Percentiles rank a stretch among this genome's conserved stretches.
These are phyloP conservation scores for mouse (Mus musculus) DNA, from an alignment of 2,113 vertebrate genomes.

Conservation along the genomic window DNA sequence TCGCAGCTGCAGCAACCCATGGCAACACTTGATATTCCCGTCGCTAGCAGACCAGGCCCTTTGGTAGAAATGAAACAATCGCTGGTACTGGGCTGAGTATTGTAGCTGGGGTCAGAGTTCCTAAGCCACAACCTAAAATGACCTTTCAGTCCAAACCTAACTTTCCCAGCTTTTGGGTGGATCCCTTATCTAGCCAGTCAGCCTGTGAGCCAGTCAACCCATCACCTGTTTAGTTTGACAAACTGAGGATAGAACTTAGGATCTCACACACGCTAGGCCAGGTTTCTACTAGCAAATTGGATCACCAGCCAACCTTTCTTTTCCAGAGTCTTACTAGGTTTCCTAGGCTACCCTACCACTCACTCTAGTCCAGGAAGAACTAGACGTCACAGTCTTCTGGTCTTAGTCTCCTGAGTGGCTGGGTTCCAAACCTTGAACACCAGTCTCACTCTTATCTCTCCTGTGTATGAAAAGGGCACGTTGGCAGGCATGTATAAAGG, in stretches of 20 bases:
- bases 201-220: not conserved
- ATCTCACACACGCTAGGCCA: not conserved
- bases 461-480: not conserved
- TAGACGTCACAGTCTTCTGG: not conserved
- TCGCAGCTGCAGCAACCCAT: slow-evolving; percentile 85
- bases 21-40: slow-evolving; percentile 85
- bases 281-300: not conserved
- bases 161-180: slow-evolving; percentile 24
- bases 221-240: not conserved
- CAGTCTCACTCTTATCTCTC: no score
- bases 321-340: not conserved
- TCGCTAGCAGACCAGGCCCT: slow-evolving; percentile 77
- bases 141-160: not conserved
- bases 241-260: not conserved
- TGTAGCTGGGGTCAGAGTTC: slow-evolving; percentile 71
- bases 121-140: slow-evolving; percentile 61
- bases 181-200: slow-evolving; percentile 28
- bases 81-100: slow-evolving; percentile 37
- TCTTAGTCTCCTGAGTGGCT: not conserved
- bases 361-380: not conserved
- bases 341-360: not conserved
- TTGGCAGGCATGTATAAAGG: not conserved
- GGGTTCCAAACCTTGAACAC: not conserved
- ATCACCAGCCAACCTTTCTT: not conserved
- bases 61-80: slow-evolving; percentile 82